phyloP scores from a whole-genome alignment of 2,888 invertebrate genomes.

The Tuberolachnus salignus region DNA sequence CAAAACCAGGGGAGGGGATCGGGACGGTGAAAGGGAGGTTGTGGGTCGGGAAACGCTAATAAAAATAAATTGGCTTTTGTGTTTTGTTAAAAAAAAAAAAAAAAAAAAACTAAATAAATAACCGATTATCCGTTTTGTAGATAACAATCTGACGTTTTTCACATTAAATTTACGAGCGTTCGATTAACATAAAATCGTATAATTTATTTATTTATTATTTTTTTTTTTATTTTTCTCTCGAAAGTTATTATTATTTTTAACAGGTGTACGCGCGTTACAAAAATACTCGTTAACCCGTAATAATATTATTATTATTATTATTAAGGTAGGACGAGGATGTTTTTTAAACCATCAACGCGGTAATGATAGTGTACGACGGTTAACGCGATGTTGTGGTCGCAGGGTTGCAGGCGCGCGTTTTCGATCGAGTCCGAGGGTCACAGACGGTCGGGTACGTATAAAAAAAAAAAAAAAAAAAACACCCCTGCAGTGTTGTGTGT shows the following conservation, averaged over 20 bases:
- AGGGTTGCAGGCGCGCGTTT: background rate
- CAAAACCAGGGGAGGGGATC: too few species aligned
- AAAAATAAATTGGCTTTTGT: constrained; percentile 40
- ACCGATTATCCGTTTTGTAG: constrained; percentile 7
- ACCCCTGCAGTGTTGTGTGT: constrained; percentile 4
- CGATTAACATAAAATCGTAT: constrained; percentile 43
- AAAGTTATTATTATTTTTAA: background rate
- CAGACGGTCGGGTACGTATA: constrained; percentile 15
- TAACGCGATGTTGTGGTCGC: too few species aligned
- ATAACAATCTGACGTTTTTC: constrained; percentile 28
- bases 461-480: too few species aligned
- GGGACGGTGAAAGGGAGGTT: too few species aligned
- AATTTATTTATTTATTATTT: too few species aligned
- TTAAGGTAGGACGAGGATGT: constrained; percentile 24
- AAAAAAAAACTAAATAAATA: too few species aligned
- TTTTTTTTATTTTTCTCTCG: background rate
- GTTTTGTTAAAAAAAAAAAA: background rate
- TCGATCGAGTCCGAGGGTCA: constrained; percentile 26
- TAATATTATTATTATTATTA: background rate
- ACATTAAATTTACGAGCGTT: constrained; percentile 36
- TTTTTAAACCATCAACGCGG: constrained; percentile 7
- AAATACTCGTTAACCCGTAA: background rate
- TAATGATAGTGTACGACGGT: constrained; percentile 27
- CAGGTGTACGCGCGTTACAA: background rate
- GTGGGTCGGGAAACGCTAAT: background rate